Percentiles rank a stretch among this genome's conserved stretches.
Evolutionary conservation across 2,113 vertebrate species (phyloP).

Genomic region (Varanus komodoensis): DNA sequence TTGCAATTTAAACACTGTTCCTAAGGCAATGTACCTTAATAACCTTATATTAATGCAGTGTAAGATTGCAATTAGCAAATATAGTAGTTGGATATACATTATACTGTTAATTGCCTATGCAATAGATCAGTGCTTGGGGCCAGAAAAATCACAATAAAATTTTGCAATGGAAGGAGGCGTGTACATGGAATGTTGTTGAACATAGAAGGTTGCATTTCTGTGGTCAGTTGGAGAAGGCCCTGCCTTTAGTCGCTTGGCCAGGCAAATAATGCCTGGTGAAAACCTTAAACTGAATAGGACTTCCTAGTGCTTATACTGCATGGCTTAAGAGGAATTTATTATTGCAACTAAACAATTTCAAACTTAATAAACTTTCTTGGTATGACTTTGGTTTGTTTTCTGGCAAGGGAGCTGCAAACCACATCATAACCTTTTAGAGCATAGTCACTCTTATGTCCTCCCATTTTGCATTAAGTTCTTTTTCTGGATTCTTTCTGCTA

Average conservation of each 20-base stretch:
- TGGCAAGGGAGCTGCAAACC: not conserved
- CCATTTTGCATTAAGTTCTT: not conserved
- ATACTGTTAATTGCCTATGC: constrained; percentile 1
- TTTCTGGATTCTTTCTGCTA: not conserved
- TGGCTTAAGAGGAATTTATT: not conserved
- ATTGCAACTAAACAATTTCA: not conserved
- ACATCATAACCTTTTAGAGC: not conserved
- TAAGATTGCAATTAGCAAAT: constrained; percentile 22
- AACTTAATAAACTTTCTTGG: not conserved
- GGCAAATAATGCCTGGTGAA: not conserved
- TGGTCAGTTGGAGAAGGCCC: not conserved
- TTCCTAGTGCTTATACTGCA: no score
- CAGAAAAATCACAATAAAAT: not conserved
- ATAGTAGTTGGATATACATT: constrained; percentile 4
- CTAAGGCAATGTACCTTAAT: constrained; percentile 3
- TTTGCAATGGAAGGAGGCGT: not conserved
- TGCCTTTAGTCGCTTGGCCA: no score
- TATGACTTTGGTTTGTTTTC: not conserved
- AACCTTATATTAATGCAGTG: not conserved
- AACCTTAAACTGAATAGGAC: no score
- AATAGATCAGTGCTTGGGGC: not conserved
- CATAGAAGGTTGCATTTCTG: not conserved
- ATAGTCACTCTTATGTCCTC: not conserved
- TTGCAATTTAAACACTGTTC: constrained; percentile 3
- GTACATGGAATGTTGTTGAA: not conserved